Evolutionary conservation across 2,113 vertebrate genomes (phyloP).

Genomic region (Onychostoma macrolepis): DNA sequence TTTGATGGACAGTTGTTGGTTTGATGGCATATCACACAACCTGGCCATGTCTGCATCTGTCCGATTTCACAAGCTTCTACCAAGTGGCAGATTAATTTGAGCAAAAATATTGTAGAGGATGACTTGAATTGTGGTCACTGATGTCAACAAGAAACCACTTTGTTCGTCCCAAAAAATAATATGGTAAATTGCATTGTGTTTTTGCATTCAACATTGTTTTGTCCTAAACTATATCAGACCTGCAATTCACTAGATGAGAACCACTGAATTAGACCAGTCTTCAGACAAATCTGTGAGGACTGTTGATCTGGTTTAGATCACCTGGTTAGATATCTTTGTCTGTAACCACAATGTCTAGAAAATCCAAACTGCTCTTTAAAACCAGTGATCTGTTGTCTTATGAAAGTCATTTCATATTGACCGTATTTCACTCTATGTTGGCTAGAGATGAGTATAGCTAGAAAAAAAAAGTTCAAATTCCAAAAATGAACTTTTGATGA

Average conservation of each 20-base stretch:
- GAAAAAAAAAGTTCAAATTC: no score
- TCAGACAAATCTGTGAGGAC: not conserved
- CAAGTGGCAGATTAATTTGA: not conserved
- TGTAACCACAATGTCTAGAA: not conserved
- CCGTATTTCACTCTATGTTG: no score
- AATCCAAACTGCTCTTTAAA: not conserved
- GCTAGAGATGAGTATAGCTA: no score
- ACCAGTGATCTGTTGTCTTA: no score
- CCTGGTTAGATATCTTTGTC: not conserved
- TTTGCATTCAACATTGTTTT: not conserved
- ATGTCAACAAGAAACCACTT: not conserved
- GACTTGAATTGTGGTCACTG: no score
- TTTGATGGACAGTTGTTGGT: not conserved
- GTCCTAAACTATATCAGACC: not conserved
- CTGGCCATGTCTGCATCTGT: no score
- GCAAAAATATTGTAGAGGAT: not conserved
- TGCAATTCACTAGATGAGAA: not conserved
- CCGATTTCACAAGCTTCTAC: not conserved
- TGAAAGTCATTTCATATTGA: no score
- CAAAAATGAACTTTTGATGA: no score
- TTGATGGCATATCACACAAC: no score
- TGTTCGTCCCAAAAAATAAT: not conserved
- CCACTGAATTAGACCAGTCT: not conserved
- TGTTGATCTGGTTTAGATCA: not conserved
- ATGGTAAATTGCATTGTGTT: not conserved